Percentiles rank a stretch among this genome's conserved stretches.
phyloP scores from a whole-genome alignment of 2,797 vertebrate genomes.

The Typhlichthys subterraneus region DNA sequence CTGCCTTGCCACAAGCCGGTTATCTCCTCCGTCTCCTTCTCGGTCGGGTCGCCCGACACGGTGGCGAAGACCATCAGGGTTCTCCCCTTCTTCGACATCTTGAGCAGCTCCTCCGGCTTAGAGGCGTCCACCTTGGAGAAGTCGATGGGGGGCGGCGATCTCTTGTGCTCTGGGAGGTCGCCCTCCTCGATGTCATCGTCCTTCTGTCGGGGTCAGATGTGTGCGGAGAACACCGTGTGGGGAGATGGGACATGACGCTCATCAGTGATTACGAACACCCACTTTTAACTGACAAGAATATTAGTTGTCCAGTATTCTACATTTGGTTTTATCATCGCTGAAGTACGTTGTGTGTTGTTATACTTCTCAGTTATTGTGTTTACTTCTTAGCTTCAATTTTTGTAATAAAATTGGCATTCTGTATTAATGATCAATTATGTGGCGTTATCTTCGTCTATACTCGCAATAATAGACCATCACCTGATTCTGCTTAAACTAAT shows the following conservation, averaged over 20 bases:
- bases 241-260: no score
- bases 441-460: not conserved
- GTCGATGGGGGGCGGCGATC: constrained; percentile 88
- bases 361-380: no score
- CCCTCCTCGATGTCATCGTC: constrained; percentile 97
- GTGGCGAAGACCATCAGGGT: constrained; percentile 97
- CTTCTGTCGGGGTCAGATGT: constrained; percentile 66
- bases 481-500: no score
- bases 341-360: no score
- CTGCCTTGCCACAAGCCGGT: constrained; percentile 94
- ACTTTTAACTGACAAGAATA: no score
- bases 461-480: no score
- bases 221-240: not conserved
- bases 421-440: not conserved
- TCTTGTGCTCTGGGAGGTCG: constrained; percentile 92
- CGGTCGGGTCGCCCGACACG: constrained; percentile 87
- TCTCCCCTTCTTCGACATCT: constrained; percentile 94
- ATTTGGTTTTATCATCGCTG: no score
- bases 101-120: constrained; percentile 90
- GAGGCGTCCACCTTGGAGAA: constrained; percentile 89
- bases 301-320: not conserved
- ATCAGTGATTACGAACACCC: no score
- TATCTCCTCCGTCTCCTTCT: constrained; percentile 95
- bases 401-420: no score
- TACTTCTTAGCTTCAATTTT: no score